These are phyloP conservation scores for Rhamnusium bicolor DNA, from an alignment of 2,888 invertebrate species.

Conservation along the genomic window DNA sequence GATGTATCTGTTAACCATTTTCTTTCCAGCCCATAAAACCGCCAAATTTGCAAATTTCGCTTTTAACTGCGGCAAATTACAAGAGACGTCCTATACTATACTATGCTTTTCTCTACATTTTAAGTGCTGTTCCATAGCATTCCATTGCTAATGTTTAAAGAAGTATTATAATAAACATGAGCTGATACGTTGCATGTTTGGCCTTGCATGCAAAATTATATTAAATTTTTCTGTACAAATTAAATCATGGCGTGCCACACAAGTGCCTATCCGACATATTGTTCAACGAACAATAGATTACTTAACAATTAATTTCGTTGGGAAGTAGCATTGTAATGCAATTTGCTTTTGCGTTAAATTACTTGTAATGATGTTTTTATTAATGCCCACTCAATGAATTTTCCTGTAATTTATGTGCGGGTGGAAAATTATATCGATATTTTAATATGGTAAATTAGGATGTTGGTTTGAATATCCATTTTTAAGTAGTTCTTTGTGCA, in stretches of 20 bases:
- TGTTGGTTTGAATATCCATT: too few species aligned
- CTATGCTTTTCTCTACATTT: too few species aligned
- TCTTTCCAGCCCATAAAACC: too few species aligned
- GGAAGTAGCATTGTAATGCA: conserved; percentile 19
- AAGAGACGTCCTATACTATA: too few species aligned
- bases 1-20: too few species aligned
- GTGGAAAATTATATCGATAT: not conserved
- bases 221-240: conserved; percentile 32
- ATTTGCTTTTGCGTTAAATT: conserved; percentile 13
- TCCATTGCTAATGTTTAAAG: not conserved
- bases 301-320: conserved; percentile 20
- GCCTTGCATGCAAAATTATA: conserved; percentile 26
- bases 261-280: conserved; percentile 29
- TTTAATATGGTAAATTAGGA: not conserved
- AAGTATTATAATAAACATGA: not conserved
- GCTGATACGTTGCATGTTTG: conserved; percentile 10
- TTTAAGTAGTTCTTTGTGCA: not conserved
- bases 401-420: not conserved
- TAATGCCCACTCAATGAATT: not conserved
- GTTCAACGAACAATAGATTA: conserved; percentile 30
- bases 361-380: conserved; percentile 15
- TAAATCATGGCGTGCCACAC: conserved; percentile 32
- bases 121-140: not conserved
- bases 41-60: too few species aligned
- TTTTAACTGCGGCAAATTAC: too few species aligned